These are phyloP conservation scores for Ceratosolen solmsi DNA, from an alignment of 1,140 invertebrate genomes.

Conservation along the genomic window DNA sequence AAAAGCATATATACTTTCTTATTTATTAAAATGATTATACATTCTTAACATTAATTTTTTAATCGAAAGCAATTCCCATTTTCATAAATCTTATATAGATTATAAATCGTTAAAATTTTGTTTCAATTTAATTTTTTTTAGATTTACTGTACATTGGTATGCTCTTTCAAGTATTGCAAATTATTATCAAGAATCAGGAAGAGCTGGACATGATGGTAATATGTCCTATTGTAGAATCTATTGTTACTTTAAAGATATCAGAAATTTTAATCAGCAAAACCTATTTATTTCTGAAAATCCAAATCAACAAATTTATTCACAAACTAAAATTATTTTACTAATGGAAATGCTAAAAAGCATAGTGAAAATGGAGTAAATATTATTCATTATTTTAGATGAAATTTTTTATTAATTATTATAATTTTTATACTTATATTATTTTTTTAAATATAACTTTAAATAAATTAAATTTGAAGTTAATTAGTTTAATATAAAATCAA, in stretches of 20 bases:
- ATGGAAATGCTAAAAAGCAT: slow-evolving; percentile 5
- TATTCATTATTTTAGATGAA: neutral
- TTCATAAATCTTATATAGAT: too few relatives aligned
- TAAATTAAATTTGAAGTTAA: neutral
- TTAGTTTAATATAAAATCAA: neutral
- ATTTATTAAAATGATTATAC: too few relatives aligned
- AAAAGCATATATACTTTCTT: too few relatives aligned
- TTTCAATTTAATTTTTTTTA: slow-evolving; percentile 2
- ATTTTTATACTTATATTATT: neutral
- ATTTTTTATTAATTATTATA: too few relatives aligned
- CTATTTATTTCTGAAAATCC: neutral
- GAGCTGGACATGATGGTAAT: slow-evolving; percentile 23
- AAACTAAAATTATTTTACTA: neutral
- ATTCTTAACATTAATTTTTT: too few relatives aligned
- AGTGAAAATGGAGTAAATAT: neutral
- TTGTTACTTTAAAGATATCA: neutral
- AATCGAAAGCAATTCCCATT: too few relatives aligned
- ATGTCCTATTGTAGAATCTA: slow-evolving; percentile 35
- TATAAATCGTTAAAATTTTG: too few relatives aligned
- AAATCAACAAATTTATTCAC: neutral
- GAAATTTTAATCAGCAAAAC: neutral
- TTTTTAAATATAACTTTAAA: neutral
- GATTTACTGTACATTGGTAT: slow-evolving; percentile 37
- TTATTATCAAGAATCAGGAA: slow-evolving; percentile 35
- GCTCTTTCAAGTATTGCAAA: neutral